phyloP scores from a whole-genome alignment of 2,888 invertebrate species.

The Corythucha ciliata region DNA sequence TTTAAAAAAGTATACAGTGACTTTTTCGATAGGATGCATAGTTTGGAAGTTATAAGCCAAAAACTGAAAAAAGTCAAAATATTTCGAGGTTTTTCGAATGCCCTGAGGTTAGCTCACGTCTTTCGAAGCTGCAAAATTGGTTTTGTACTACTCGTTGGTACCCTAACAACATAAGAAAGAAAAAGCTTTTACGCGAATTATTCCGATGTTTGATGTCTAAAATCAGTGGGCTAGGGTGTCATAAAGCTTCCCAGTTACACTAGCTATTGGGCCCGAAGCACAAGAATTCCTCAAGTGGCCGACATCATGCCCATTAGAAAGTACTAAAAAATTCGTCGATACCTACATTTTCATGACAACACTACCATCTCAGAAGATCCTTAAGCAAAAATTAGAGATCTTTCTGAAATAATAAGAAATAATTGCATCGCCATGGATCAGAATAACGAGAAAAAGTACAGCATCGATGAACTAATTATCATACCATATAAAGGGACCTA shows the following conservation, averaged over 20 bases:
- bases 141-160: too few relatives aligned
- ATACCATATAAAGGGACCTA: constrained; percentile 39
- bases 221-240: too few relatives aligned
- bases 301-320: constrained; percentile 4
- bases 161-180: too few relatives aligned
- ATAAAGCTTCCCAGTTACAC: background rate
- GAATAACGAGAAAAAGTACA: constrained; percentile 30
- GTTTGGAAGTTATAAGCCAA: too few relatives aligned
- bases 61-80: too few relatives aligned
- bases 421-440: constrained; percentile 19
- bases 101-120: too few relatives aligned
- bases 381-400: constrained; percentile 5
- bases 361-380: background rate
- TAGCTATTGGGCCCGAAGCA: background rate
- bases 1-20: too few relatives aligned
- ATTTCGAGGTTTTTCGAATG: too few relatives aligned
- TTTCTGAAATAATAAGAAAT: background rate
- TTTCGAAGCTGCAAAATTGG: too few relatives aligned
- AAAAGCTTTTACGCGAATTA: too few relatives aligned
- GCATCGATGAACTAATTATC: constrained; percentile 39
- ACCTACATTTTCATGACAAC: constrained; percentile 10
- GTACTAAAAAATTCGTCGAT: constrained; percentile 5
- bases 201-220: too few relatives aligned
- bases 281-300: constrained; percentile 8
- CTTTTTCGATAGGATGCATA: too few relatives aligned